phyloP scores from a whole-genome alignment of 1,140 invertebrate genomes.

The Babylonia areolata region DNA sequence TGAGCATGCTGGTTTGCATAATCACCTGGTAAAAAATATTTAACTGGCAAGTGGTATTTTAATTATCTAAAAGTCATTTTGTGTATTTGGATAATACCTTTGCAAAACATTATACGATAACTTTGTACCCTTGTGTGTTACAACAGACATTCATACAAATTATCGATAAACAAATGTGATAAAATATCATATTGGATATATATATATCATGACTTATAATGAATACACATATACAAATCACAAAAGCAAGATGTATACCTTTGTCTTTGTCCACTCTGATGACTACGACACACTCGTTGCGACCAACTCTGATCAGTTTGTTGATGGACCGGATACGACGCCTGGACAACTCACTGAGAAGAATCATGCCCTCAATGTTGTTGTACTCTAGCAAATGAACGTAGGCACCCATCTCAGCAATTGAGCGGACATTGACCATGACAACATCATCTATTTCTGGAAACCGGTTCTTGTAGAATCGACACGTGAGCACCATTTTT shows the following conservation, averaged over 20 bases:
- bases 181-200: neutral
- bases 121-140: too few species aligned
- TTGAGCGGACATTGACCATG: constrained; percentile 98
- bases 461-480: constrained; percentile 98
- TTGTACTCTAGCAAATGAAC: constrained; percentile 99
- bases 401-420: constrained; percentile 99
- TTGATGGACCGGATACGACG: constrained; percentile 99
- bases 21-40: too few species aligned
- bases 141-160: neutral
- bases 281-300: constrained; percentile 99
- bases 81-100: too few species aligned
- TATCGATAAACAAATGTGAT: neutral
- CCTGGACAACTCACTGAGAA: constrained; percentile 94
- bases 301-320: constrained; percentile 98
- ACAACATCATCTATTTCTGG: constrained; percentile 99
- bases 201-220: constrained; percentile 27
- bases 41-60: too few species aligned
- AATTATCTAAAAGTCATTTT: too few species aligned
- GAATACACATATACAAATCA: constrained; percentile 18
- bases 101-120: too few species aligned
- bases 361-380: constrained; percentile 94
- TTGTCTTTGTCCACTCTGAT: constrained; percentile 99
- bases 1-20: too few species aligned
- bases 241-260: constrained; percentile 80
- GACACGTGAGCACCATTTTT: constrained; percentile 94